Percentiles rank a stretch among this genome's conserved stretches.
Conservation (phyloP, 2,113 vertebrate genomes). For the Prinia subflava region DNA sequence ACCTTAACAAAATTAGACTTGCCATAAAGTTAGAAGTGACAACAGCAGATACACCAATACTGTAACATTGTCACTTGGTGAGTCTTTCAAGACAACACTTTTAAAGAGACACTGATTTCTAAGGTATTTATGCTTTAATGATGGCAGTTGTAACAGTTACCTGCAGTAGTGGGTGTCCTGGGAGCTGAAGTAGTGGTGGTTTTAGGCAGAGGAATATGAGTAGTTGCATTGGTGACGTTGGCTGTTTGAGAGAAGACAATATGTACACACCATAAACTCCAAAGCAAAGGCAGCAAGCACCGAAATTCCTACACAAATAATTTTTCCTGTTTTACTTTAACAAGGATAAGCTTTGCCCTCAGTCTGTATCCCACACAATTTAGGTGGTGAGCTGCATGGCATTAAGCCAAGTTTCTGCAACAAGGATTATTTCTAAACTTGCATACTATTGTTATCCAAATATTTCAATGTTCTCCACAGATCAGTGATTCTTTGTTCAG, state of each 20-base stretch:
- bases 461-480: not conserved
- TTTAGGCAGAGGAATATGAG: not conserved
- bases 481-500: not conserved
- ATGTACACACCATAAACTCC: not conserved
- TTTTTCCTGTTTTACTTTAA: not conserved
- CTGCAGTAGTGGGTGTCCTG: not conserved
- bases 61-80: not conserved
- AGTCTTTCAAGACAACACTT: not conserved
- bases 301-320: not conserved
- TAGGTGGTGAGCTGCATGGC: not conserved
- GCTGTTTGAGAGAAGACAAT: slow-evolving; percentile 42
- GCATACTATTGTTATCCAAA: not conserved
- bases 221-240: slow-evolving; percentile 10
- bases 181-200: not conserved
- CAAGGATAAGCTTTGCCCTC: not conserved
- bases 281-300: not conserved
- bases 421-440: not conserved
- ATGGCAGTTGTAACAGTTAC: not conserved
- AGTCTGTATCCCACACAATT: not conserved
- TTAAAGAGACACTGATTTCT: not conserved
- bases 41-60: not conserved
- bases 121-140: not conserved
- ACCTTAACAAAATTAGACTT: not conserved
- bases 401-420: not conserved
- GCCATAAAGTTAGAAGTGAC: not conserved